Conservation (phyloP, 2,888 invertebrate genomes). For the Neuroscelio doddi region DNA sequence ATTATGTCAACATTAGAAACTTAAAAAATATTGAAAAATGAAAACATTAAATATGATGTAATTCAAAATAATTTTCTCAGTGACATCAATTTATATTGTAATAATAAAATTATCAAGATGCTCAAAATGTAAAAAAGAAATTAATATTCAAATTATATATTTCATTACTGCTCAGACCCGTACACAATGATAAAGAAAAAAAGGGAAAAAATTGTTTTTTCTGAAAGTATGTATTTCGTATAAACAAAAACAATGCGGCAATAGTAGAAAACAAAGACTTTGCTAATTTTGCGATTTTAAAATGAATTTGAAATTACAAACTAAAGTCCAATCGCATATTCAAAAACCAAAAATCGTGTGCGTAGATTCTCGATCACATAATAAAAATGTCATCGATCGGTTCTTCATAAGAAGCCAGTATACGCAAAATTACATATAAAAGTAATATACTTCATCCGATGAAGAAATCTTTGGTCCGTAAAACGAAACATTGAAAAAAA, state of each 20-base stretch:
- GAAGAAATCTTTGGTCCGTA: constrained; percentile 11
- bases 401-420: constrained; percentile 16
- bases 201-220: constrained; percentile 23
- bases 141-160: no score
- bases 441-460: constrained; percentile 10
- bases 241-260: constrained; percentile 14
- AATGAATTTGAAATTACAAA: no score
- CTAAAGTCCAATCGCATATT: constrained; percentile 3
- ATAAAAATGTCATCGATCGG: neutral
- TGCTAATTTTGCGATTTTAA: no score
- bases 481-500: constrained; percentile 1
- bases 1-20: no score
- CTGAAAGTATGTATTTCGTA: constrained; percentile 42
- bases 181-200: constrained; percentile 21
- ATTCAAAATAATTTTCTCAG: no score
- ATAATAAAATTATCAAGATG: no score
- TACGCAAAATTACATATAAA: constrained; percentile 9
- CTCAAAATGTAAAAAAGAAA: no score
- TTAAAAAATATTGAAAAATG: no score
- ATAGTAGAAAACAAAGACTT: constrained; percentile 21
- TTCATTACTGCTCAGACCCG: neutral
- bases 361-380: constrained; percentile 8
- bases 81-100: no score
- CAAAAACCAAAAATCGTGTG: constrained; percentile 9
- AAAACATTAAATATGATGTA: no score